Evolutionary conservation across 1,140 invertebrate genomes (phyloP).

Genomic region (Drosophila navojoa): DNA sequence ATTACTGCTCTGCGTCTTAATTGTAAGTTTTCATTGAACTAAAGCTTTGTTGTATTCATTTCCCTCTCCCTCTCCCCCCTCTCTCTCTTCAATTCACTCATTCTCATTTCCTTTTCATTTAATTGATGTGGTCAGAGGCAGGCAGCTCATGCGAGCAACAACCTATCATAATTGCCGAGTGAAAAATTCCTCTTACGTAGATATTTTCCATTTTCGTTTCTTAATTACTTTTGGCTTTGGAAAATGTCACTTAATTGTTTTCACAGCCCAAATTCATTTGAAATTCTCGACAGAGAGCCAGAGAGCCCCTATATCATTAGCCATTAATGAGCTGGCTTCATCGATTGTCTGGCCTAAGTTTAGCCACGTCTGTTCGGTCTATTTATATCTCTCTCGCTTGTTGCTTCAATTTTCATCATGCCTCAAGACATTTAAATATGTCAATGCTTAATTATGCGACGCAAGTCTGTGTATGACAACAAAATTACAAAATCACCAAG

Average conservation of each 20-base stretch:
- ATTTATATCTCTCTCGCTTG: constrained; percentile 6
- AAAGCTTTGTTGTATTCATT: neutral
- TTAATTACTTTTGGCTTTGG: constrained; percentile 1
- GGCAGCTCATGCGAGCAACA: neutral
- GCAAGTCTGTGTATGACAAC: neutral
- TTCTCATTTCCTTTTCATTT: neutral
- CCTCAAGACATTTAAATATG: neutral
- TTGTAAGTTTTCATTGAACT: constrained; percentile 1
- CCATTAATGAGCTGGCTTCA: neutral
- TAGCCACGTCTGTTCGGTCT: constrained; percentile 6
- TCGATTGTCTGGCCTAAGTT: constrained; percentile 1
- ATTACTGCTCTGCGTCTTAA: constrained; percentile 3
- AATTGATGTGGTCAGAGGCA: neutral
- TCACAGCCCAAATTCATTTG: neutral
- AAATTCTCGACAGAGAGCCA: no score
- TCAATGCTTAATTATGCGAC: neutral
- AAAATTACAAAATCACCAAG: no score
- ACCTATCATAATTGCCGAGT: neutral
- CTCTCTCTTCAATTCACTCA: no score
- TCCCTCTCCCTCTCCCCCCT: no score
- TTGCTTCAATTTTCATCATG: constrained; percentile 6
- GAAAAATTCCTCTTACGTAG: neutral
- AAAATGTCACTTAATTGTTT: constrained; percentile 9
- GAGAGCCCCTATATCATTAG: no score
- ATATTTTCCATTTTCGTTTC: neutral